Conservation (phyloP, 1,140 invertebrate genomes). For the Platyura marginata region DNA sequence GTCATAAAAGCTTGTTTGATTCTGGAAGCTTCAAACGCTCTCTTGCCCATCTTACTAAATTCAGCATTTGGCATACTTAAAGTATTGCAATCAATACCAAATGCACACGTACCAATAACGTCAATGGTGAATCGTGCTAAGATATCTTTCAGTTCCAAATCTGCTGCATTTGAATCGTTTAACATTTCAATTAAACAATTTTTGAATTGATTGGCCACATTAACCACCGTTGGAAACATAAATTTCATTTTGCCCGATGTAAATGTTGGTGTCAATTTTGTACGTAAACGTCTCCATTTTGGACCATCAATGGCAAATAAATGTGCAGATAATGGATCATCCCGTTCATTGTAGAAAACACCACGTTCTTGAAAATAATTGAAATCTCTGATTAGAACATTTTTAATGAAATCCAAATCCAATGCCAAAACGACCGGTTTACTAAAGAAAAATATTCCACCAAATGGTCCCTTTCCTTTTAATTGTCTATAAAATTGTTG, state of each 20-base stretch:
- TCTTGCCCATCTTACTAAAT: slow-evolving; percentile 25
- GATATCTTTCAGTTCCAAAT: slow-evolving; percentile 21
- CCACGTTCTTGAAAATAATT: slow-evolving; percentile 22
- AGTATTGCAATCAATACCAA: slow-evolving; percentile 34
- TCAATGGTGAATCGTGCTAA: slow-evolving; percentile 26
- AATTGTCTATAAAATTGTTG: slow-evolving; percentile 1
- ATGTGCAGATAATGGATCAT: too few relatives aligned
- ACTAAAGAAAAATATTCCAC: slow-evolving; percentile 16
- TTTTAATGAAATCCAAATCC: slow-evolving; percentile 27
- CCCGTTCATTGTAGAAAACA: slow-evolving; percentile 25
- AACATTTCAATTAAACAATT: slow-evolving; percentile 6
- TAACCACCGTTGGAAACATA: too few relatives aligned
- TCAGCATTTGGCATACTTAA: slow-evolving; percentile 29
- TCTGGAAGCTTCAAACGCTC: slow-evolving; percentile 12
- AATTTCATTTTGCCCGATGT: slow-evolving; percentile 38
- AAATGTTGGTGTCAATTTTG: too few relatives aligned
- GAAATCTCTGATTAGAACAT: slow-evolving; percentile 24
- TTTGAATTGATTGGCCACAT: slow-evolving; percentile 9
- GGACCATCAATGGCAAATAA: slow-evolving; percentile 29
- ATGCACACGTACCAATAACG: slow-evolving; percentile 33
- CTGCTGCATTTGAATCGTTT: slow-evolving; percentile 7
- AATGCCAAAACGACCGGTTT: slow-evolving; percentile 26
- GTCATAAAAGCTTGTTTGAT: slow-evolving; percentile 7
- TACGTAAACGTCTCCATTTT: slow-evolving; percentile 30
- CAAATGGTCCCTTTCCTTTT: background rate